phyloP scores from a whole-genome alignment of 2,113 vertebrate species.

The Zapornia atra region DNA sequence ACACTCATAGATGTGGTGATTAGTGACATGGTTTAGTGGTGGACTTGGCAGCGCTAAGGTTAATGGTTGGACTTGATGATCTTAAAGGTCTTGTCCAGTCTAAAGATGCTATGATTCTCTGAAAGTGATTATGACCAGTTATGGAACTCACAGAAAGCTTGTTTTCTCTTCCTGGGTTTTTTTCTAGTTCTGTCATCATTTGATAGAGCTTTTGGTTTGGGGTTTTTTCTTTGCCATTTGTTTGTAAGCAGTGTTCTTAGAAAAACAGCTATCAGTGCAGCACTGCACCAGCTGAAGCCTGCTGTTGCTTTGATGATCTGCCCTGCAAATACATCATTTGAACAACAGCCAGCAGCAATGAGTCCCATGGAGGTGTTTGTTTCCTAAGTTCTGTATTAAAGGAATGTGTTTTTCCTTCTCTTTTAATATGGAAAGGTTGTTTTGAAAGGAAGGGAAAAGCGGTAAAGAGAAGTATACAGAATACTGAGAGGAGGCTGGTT shows the following conservation, averaged over 20 bases:
- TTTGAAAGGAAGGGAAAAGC: not conserved
- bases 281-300: slow-evolving; percentile 4
- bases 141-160: not conserved
- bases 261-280: not conserved
- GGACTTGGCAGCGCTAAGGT: too few relatives aligned
- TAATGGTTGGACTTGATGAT: too few relatives aligned
- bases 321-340: slow-evolving; percentile 49
- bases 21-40: too few relatives aligned
- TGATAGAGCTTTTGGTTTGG: not conserved
- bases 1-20: too few relatives aligned
- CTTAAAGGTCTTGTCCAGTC: too few relatives aligned
- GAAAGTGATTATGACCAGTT: not conserved
- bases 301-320: slow-evolving; percentile 49
- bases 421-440: not conserved
- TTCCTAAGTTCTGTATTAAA: not conserved
- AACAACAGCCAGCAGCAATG: slow-evolving; percentile 24
- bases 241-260: not conserved
- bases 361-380: slow-evolving; percentile 16
- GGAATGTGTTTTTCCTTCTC: not conserved
- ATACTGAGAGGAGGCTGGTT: not conserved
- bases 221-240: not conserved
- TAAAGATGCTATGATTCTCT: not conserved
- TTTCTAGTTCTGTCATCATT: not conserved
- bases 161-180: not conserved
- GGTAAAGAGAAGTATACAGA: not conserved